Evolutionary conservation across 2,888 invertebrate species (phyloP).

Genomic region (Noctua janthe): DNA sequence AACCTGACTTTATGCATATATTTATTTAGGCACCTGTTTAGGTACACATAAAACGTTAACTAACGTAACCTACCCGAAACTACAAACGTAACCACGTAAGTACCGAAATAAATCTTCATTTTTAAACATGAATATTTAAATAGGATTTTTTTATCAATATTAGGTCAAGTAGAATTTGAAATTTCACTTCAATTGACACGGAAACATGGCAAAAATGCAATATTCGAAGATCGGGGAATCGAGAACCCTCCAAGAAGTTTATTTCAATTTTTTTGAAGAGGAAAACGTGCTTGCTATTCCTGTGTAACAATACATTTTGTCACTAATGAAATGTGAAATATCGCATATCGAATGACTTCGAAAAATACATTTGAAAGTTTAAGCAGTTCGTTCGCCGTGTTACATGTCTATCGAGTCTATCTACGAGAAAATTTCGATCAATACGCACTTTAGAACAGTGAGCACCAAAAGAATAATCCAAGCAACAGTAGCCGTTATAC

Average conservation of each 20-base stretch:
- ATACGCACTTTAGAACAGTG: slow-evolving; percentile 49
- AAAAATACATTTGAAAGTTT: slow-evolving; percentile 14
- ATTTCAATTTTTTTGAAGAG: neutral
- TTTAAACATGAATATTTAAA: no score
- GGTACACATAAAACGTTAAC: no score
- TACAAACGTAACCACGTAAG: no score
- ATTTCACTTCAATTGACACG: neutral
- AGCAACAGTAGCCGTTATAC: slow-evolving; percentile 40
- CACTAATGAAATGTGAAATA: neutral
- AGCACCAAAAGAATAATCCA: slow-evolving; percentile 33
- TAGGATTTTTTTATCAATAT: neutral
- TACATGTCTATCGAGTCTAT: neutral
- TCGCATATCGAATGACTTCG: neutral
- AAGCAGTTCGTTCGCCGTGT: neutral
- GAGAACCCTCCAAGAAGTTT: neutral
- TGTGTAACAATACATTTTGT: neutral
- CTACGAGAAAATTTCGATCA: slow-evolving; percentile 45
- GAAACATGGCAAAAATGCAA: neutral
- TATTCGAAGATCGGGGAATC: neutral
- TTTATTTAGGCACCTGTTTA: no score
- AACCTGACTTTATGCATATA: no score
- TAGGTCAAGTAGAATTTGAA: no score
- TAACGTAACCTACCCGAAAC: no score
- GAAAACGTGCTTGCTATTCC: neutral
- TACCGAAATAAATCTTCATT: no score